Conservation (phyloP, 2,888 invertebrate species). For the Cantharis nigra region DNA sequence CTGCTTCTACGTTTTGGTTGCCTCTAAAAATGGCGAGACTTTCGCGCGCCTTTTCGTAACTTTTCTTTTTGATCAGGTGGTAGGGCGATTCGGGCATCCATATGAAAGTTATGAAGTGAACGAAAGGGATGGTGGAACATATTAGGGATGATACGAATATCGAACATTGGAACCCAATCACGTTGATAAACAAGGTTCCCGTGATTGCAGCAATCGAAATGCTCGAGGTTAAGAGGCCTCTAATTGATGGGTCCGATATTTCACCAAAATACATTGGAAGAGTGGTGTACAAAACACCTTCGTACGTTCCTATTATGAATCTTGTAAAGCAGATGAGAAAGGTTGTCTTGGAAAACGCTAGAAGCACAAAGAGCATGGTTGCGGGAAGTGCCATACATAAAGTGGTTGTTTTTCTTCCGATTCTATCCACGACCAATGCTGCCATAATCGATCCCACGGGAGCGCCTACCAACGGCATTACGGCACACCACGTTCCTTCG, state of each 20-base stretch:
- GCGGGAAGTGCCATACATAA: slow-evolving; percentile 50
- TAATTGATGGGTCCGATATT: slow-evolving; percentile 60
- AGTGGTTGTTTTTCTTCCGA: slow-evolving; percentile 63
- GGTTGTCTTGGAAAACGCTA: slow-evolving; percentile 63
- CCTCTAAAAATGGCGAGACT: slow-evolving; percentile 65
- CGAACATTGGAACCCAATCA: slow-evolving; percentile 63
- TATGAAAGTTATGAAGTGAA: slow-evolving; percentile 62
- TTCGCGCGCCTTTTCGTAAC: slow-evolving; percentile 55
- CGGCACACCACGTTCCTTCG: slow-evolving; percentile 66
- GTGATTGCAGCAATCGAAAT: slow-evolving; percentile 62
- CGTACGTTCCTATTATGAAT: slow-evolving; percentile 61
- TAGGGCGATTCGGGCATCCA: slow-evolving; percentile 72
- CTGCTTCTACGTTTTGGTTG: slow-evolving; percentile 58
- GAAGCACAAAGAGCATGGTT: slow-evolving; percentile 64
- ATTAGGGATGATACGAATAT: slow-evolving; percentile 61
- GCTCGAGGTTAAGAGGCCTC: slow-evolving; percentile 66
- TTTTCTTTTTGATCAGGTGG: slow-evolving; percentile 54
- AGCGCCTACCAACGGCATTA: slow-evolving; percentile 68
- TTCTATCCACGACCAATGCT: slow-evolving; percentile 65
- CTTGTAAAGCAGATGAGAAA: slow-evolving; percentile 59
- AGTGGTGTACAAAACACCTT: slow-evolving; percentile 50
- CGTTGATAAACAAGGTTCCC: slow-evolving; percentile 65
- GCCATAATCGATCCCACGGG: slow-evolving; percentile 66
- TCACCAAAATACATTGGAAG: slow-evolving; percentile 65
- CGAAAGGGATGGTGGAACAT: slow-evolving; percentile 63